Evolutionary conservation across 2,797 vertebrate genomes (phyloP), one percentile per base, ranked within the genome.

Genomic region (Myiotriccus ornatus): DNA sequence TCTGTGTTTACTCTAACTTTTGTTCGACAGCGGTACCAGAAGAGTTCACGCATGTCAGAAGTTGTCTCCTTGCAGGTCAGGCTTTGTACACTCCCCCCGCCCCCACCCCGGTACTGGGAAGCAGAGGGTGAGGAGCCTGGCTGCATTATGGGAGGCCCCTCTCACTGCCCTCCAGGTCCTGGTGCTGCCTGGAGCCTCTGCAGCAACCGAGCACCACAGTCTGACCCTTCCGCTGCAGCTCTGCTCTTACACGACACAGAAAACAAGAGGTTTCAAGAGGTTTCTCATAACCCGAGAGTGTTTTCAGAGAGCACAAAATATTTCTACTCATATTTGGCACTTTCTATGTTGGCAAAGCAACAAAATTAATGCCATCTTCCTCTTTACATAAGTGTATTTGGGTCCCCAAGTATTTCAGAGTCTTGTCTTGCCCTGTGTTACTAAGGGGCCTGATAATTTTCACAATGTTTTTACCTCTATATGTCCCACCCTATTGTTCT

Each of bases 171-270:
- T 34, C 21, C 5, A 3, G 28, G 21, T 27, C 16, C 32, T 5
- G 7, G n/a, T 6, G 43, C 52, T 70, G 35, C 50, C 23, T 46
- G 55, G 9, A 68, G 34, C 25, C 32, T 21, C 59, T 55, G 41
- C 37, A 74, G 32, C 1, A 4, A 39, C n/a, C 0, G 0, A 34
- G 35, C 24, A 50, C 34, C 49, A 13, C 27, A 14, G 12, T 3
- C 32, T 87, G 62, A 70, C 43, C 53, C 49, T 64, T 30, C 43
- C 30, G 49, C 34, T 10, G 2, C 59, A 43, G 59, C 50, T 49
- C 46, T 4, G 9, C 47, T 53, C 37, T 73, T 43, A 46, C 1
- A 0, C 12, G 37, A 25, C 14, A 11, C 1, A 2, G 30, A 44
- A 89, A 77, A 32, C 20, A 70, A 60, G 35, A 77, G 20, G 5